phyloP scores from a whole-genome alignment of 2,888 invertebrate species.

The Drosophila mettleri region DNA sequence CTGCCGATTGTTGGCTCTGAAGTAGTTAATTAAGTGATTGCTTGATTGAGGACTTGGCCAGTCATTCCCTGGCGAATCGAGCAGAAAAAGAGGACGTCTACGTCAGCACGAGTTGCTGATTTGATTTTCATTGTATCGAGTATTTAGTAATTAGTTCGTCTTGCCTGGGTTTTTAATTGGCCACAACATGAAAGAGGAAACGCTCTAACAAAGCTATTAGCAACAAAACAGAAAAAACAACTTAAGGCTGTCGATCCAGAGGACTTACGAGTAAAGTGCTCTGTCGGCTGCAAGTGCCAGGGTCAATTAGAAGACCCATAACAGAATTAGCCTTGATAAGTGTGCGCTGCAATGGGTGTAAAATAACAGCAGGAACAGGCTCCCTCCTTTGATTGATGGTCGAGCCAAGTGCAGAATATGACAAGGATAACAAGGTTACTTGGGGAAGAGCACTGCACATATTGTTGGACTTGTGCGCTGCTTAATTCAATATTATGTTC shows the following conservation, averaged over 20 bases:
- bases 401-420: constrained; percentile 32
- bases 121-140: constrained; percentile 53
- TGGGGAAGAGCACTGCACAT: constrained; percentile 5
- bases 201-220: constrained; percentile 41
- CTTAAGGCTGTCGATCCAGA: constrained; percentile 43
- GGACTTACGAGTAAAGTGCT: constrained; percentile 27
- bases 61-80: constrained; percentile 7
- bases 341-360: constrained; percentile 17
- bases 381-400: constrained; percentile 47
- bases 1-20: constrained; percentile 46
- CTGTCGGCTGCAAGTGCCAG: constrained; percentile 29
- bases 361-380: constrained; percentile 7
- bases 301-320: constrained; percentile 28
- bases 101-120: constrained; percentile 32
- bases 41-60: constrained; percentile 64
- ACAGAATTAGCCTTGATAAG: constrained; percentile 40
- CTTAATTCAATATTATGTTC: constrained; percentile 8
- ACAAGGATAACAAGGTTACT: constrained; percentile 22
- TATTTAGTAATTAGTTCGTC: constrained; percentile 26
- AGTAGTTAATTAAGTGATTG: constrained; percentile 78
- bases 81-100: constrained; percentile 21
- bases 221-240: constrained; percentile 45
- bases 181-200: constrained; percentile 36
- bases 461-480: constrained; percentile 3
- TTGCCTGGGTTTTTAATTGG: constrained; percentile 61